These are phyloP conservation scores for Brachyhypopomus gauderio DNA, from an alignment of 2,113 vertebrate genomes.

Conservation along the genomic window DNA sequence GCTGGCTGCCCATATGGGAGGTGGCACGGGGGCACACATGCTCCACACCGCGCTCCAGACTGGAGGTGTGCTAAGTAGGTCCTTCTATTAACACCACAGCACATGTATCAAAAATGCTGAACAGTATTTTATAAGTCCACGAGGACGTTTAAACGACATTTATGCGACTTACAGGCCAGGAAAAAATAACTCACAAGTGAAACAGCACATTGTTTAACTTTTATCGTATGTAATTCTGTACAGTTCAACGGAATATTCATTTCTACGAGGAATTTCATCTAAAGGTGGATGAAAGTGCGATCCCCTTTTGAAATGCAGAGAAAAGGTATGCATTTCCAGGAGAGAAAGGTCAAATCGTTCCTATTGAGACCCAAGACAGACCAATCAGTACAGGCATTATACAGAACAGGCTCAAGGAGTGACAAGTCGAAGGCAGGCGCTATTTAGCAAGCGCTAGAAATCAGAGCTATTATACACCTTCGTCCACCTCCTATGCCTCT, in stretches of 20 bases:
- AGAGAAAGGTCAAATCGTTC: not conserved
- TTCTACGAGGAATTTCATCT: not conserved
- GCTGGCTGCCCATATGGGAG: conserved; percentile 3
- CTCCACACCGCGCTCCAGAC: not conserved
- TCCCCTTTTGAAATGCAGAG: not conserved
- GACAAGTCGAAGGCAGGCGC: too few species aligned
- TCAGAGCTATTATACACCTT: conserved; percentile 22
- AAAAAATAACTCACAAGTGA: too few species aligned
- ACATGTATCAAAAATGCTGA: not conserved
- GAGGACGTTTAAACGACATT: not conserved
- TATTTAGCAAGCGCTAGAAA: conserved; percentile 8
- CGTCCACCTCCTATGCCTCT: not conserved
- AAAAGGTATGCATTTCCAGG: not conserved
- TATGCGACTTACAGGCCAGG: too few species aligned
- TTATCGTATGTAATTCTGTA: too few species aligned
- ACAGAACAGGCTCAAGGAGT: not conserved
- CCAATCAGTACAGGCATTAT: not conserved
- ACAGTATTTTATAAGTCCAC: not conserved
- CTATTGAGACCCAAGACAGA: not conserved
- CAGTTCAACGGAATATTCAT: not conserved
- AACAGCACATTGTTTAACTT: too few species aligned
- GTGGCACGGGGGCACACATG: not conserved
- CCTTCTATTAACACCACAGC: conserved; percentile 6
- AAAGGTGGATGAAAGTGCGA: not conserved
- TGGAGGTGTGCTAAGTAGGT: not conserved